A percentile compares a stretch with the other conserved stretches of the same genome.
Conservation (phyloP, 1,140 invertebrate genomes). For the Megathymus violae region DNA sequence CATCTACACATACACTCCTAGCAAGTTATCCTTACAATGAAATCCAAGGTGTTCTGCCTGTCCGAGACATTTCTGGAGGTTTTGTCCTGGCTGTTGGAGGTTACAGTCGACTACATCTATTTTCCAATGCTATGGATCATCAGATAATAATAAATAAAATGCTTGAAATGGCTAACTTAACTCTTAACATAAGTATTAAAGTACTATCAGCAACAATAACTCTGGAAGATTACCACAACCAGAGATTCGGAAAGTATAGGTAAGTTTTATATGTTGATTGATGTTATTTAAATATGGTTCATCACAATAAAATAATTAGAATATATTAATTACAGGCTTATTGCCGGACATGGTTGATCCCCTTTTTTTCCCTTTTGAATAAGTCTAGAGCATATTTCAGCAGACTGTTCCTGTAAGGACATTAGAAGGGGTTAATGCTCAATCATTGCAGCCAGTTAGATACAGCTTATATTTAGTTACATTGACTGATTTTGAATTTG, state of each 20-base stretch:
- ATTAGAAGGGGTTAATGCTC: no score
- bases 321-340: no score
- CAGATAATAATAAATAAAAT: conserved; percentile 95
- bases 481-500: no score
- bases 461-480: no score
- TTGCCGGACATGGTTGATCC: no score
- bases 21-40: conserved; percentile 96
- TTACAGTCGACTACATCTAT: conserved; percentile 95
- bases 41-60: conserved; percentile 78
- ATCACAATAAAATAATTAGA: no score
- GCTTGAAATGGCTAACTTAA: conserved; percentile 90
- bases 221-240: conserved; percentile 92
- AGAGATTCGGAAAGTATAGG: conserved; percentile 96
- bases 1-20: conserved; percentile 90
- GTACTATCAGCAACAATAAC: conserved; percentile 92
- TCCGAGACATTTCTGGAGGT: conserved; percentile 90
- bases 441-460: no score
- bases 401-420: no score
- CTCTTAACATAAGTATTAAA: conserved; percentile 93
- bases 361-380: no score
- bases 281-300: no score
- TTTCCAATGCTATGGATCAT: conserved; percentile 90
- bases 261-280: conserved; percentile 67
- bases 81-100: conserved; percentile 95
- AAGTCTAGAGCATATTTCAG: no score